A percentile compares a stretch with the other conserved stretches of the same genome.
These are phyloP conservation scores for Spheniscus humboldti DNA, from an alignment of 2,797 vertebrate genomes.

Conservation along the genomic window DNA sequence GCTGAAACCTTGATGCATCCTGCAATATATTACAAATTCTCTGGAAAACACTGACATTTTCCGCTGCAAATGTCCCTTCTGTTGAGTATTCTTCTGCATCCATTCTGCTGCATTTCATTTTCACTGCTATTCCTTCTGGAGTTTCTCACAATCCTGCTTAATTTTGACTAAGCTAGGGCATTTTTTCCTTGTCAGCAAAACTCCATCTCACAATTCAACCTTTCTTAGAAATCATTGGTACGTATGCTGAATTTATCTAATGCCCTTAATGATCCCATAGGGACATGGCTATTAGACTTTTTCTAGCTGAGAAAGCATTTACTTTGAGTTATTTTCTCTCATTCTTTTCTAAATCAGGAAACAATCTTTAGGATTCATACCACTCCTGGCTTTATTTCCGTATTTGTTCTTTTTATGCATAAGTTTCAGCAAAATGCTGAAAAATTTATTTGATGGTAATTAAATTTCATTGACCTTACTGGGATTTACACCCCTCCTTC, in stretches of 20 bases:
- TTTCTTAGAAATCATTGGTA: constrained; percentile 76
- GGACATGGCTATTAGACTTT: background rate
- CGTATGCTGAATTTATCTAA: constrained; percentile 60
- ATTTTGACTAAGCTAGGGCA: constrained; percentile 70
- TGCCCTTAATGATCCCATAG: constrained; percentile 50
- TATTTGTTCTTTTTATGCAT: constrained; percentile 6
- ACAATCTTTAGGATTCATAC: constrained; percentile 3
- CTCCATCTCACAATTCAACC: constrained; percentile 71
- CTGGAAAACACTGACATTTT: constrained; percentile 4
- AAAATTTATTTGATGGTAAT: background rate
- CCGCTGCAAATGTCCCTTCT: background rate
- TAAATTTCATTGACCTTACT: background rate
- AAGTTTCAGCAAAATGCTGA: background rate
- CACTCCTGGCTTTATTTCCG: background rate
- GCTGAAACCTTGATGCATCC: background rate
- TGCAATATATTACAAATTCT: background rate
- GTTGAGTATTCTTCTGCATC: background rate
- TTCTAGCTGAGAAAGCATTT: constrained; percentile 44
- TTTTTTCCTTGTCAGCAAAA: constrained; percentile 72
- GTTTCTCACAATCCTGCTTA: constrained; percentile 70
- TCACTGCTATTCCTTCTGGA: constrained; percentile 66
- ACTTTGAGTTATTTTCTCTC: constrained; percentile 42
- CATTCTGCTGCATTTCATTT: constrained; percentile 58
- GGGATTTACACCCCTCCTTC: background rate
- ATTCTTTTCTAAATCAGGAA: constrained; percentile 41